Evolutionary conservation across 2,797 vertebrate genomes (phyloP), one percentile per base, ranked within the genome.

Genomic region (Hoplostethus mediterraneus): DNA sequence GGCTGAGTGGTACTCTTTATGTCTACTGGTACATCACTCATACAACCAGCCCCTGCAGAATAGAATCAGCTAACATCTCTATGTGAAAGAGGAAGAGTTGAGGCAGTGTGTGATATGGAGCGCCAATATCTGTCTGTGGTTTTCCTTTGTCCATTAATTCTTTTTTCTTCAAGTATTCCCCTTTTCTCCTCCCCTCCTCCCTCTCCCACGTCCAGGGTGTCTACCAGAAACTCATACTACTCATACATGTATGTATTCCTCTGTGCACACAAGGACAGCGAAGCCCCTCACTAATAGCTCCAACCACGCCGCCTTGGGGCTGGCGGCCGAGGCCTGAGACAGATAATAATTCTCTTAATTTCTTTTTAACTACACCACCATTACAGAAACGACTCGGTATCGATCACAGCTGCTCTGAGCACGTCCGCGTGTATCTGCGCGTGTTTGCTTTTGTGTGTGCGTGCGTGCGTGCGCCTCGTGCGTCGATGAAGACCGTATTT

Each of bases 261-360:
- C 63, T 10, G 16, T 9, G 17, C 1, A 17, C 67, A 56, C 47
- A 63, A 42, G 66, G 31, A 62, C 59, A 28, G 53, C 0, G 12
- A 69, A 84, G 75, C 75, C 68, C 70, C 67, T 67, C 44, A 31
- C 78, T 87, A 87, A 89, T 92, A 71, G 73, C 75, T 86, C 54
- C 51, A 76, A 65, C 67, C 73, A 62, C 67, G 86, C 73, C 73
- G 86, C 83, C 6, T 72, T 33, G 61, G 80, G 82, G 87, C 85
- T 73, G 67, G 76, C 11, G 49, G 79, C 75, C 17, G 45, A 85
- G 63, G 73, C 73, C 68, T 36, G 65, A 85, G 84, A 88, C 75
- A 75, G 89, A 92, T 91, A 88, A 93, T 92, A 92, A 93, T 90
- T 94, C 80, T 92, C 92, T 90, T 94, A 92, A 94, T 94, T 93